Evolutionary conservation across 2,888 invertebrate genomes (phyloP).

Genomic region (Diplazon laetatorius): DNA sequence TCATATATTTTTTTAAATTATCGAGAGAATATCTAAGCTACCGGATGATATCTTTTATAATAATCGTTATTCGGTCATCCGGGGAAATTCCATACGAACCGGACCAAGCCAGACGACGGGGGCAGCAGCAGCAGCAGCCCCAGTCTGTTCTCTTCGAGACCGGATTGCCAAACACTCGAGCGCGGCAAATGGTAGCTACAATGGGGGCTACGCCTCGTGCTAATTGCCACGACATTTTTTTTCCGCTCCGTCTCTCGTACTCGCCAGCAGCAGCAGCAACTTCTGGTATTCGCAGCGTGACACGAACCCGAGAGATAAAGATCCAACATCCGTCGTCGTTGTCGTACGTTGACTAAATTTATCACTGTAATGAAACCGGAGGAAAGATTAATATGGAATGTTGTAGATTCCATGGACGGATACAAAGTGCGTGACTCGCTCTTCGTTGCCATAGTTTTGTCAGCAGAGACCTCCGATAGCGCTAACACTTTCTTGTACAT

Average conservation of each 20-base stretch:
- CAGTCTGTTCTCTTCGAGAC: conserved; percentile 60
- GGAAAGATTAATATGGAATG: conserved; percentile 56
- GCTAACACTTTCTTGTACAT: too few relatives aligned
- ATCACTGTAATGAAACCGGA: conserved; percentile 51
- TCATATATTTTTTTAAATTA: too few relatives aligned
- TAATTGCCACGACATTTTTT: conserved; percentile 56
- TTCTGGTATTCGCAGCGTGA: neutral
- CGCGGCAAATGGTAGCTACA: too few relatives aligned
- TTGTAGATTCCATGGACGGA: neutral
- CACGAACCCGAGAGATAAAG: conserved; percentile 45
- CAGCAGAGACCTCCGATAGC: neutral
- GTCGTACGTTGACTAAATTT: conserved; percentile 52
- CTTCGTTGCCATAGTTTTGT: neutral
- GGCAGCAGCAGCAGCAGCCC: conserved; percentile 6
- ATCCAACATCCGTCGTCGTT: conserved; percentile 51
- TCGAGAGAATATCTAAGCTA: too few relatives aligned
- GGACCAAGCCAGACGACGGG: neutral
- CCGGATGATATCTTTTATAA: too few relatives aligned
- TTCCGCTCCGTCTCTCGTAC: conserved; percentile 33
- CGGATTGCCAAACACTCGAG: conserved; percentile 54
- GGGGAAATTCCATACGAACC: too few relatives aligned
- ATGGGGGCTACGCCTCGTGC: conserved; percentile 58
- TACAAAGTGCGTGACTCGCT: conserved; percentile 16
- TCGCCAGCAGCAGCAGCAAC: neutral
- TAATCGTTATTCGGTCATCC: too few relatives aligned